phyloP scores from a whole-genome alignment of 2,888 invertebrate species.

The Pandemis heparana region DNA sequence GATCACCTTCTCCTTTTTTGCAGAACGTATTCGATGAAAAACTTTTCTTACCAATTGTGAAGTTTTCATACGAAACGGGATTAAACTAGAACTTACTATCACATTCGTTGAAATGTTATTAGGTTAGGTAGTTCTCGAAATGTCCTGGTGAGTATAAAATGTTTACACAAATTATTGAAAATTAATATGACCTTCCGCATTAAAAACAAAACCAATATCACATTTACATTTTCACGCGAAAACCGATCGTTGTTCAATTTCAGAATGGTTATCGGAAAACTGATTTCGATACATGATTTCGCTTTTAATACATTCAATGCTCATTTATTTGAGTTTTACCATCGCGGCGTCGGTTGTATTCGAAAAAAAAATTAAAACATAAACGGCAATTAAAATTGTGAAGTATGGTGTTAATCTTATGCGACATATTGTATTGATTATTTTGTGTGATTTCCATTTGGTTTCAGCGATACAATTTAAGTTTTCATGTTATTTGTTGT shows the following conservation, averaged over 20 bases:
- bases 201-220: background rate
- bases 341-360: background rate
- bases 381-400: background rate
- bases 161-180: background rate
- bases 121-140: too few relatives aligned
- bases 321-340: constrained; percentile 47
- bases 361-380: background rate
- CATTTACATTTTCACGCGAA: constrained; percentile 17
- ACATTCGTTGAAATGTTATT: too few relatives aligned
- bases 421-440: too few relatives aligned
- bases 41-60: background rate
- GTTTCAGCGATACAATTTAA: too few relatives aligned
- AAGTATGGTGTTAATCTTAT: background rate
- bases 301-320: constrained; percentile 8
- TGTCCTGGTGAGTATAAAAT: too few relatives aligned
- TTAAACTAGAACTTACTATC: too few relatives aligned
- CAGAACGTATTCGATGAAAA: background rate
- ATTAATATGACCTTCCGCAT: background rate
- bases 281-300: constrained; percentile 26
- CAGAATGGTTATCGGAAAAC: constrained; percentile 28
- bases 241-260: constrained; percentile 21
- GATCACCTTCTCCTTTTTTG: background rate
- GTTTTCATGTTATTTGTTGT: too few relatives aligned
- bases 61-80: too few relatives aligned
- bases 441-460: too few relatives aligned